Base-by-base conservation (phyloP, 2,888 invertebrate species). In the Oscheius sp. region DNA sequence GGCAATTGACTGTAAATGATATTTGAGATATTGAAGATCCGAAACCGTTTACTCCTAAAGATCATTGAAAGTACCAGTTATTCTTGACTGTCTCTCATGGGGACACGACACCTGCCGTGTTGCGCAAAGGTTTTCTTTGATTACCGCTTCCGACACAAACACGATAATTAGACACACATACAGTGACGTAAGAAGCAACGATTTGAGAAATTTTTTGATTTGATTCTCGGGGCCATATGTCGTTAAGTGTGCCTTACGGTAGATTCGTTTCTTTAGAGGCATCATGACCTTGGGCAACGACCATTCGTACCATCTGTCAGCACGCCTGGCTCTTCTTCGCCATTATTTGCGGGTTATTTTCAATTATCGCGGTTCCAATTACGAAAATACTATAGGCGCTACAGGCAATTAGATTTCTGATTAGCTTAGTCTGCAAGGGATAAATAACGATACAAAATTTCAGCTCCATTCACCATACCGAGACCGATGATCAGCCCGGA, bases 351-450 rank as follows among this genome's bases (percentile, higher is more conserved):
- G 63, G 63, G 63, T 29, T 63, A 63, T 63, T 63, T 48, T n/a
- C 50, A 70, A 70, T 70, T 70, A 70, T 70, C 70, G 60, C 50
- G 57, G 58, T 59, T 70, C 70, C 70, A 70, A 70, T 70, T 70
- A 70, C 58, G 35, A 50, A 70, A 48, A 58, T 48, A 59, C 70
- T 33, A 70, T 58, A 21, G 29, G 51, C 32, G 58, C 35, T 70
- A 60, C 70, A 70, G 59, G 57, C 70, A 70, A 70, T 68, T 68
- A 68, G 68, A 60, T 35, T 35, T 21, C 60, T 63, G 11, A 37
- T 35, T 60, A 60, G 60, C 37, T 13, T 4, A 11, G 11, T 37
- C 35, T 35, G 60, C 7, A 35, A 10, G 37, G 35, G 53, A 60
- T n/a, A 35, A 60, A 60, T 7, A 35, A 11, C 5, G 9, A 50